phyloP scores from a whole-genome alignment of 2,888 invertebrate genomes.

The Euphydryas editha region DNA sequence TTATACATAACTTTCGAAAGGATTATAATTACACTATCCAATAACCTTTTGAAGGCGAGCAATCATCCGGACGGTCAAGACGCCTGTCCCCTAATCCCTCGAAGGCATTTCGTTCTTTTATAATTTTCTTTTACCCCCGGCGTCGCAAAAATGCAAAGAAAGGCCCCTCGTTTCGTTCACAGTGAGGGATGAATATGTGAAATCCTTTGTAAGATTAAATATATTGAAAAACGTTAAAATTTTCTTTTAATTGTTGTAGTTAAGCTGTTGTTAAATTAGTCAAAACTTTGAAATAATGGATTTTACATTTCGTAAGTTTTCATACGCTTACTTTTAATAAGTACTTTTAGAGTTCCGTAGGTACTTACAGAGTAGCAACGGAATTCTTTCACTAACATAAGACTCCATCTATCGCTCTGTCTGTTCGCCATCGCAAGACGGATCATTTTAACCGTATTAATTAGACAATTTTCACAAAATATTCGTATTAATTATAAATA shows the following conservation, averaged over 20 bases:
- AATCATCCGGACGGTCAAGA: constrained; percentile 62
- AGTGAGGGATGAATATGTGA: constrained; percentile 15
- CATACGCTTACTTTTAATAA: too few relatives aligned
- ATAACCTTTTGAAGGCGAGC: constrained; percentile 54
- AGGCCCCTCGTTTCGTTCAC: constrained; percentile 37
- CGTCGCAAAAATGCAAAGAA: constrained; percentile 63
- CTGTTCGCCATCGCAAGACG: too few relatives aligned
- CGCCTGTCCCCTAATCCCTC: constrained; percentile 49
- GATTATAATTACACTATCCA: constrained; percentile 39
- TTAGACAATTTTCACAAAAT: too few relatives aligned
- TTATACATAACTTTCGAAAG: background rate
- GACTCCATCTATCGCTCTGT: too few relatives aligned
- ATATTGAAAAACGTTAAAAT: background rate
- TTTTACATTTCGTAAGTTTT: too few relatives aligned
- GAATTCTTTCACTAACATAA: too few relatives aligned
- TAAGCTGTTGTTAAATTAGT: background rate
- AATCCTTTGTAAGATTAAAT: constrained; percentile 23
- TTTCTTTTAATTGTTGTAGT: background rate
- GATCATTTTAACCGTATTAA: too few relatives aligned
- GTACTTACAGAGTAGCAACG: too few relatives aligned
- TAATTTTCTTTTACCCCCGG: constrained; percentile 65
- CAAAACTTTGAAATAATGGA: background rate
- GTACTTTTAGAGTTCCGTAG: too few relatives aligned
- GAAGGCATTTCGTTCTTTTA: constrained; percentile 52
- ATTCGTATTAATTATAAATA: too few relatives aligned